Percentiles rank a stretch among this genome's conserved stretches.
These are phyloP conservation scores for Dolichallabes microphthalmus DNA, from an alignment of 2,113 vertebrate species.

Conservation along the genomic window DNA sequence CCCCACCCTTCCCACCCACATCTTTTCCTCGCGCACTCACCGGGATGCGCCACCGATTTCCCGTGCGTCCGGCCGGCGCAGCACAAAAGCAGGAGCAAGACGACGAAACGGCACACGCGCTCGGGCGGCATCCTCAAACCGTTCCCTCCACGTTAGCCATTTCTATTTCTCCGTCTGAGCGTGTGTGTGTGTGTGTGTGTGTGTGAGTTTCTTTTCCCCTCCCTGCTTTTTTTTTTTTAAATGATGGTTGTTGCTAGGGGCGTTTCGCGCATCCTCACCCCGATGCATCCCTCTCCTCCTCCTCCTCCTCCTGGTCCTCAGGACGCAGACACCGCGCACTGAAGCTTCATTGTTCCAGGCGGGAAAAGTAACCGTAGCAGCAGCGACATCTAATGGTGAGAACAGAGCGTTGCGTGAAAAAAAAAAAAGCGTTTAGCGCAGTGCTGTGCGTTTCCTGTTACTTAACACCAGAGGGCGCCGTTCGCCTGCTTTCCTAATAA, in stretches of 20 bases:
- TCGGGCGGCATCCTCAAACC: conserved; percentile 60
- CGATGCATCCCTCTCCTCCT: conserved; percentile 25
- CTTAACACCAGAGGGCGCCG: conserved; percentile 5
- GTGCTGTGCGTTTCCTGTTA: not conserved
- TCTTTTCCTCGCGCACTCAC: conserved; percentile 43
- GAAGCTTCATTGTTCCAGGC: conserved; percentile 19
- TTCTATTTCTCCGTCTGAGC: conserved; percentile 12
- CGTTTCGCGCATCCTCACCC: conserved; percentile 37
- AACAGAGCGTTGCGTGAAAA: not conserved
- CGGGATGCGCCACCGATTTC: conserved; percentile 47
- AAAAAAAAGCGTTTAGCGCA: not conserved
- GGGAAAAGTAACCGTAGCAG: not conserved
- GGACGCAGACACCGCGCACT: not conserved
- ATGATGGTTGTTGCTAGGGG: conserved; percentile 34
- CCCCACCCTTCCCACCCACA: conserved; percentile 23
- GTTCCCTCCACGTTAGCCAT: conserved; percentile 51
- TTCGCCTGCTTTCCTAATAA: not conserved
- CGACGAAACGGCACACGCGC: conserved; percentile 60
- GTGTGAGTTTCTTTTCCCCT: too few species aligned
- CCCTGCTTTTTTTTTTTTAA: conserved; percentile 8
- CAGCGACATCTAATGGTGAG: conserved; percentile 24
- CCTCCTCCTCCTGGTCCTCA: conserved; percentile 53
- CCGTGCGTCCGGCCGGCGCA: conserved; percentile 13
- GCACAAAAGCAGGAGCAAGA: conserved; percentile 56
- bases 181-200: not conserved